Conservation (phyloP, 2,888 invertebrate genomes). For the Nomada flava region DNA sequence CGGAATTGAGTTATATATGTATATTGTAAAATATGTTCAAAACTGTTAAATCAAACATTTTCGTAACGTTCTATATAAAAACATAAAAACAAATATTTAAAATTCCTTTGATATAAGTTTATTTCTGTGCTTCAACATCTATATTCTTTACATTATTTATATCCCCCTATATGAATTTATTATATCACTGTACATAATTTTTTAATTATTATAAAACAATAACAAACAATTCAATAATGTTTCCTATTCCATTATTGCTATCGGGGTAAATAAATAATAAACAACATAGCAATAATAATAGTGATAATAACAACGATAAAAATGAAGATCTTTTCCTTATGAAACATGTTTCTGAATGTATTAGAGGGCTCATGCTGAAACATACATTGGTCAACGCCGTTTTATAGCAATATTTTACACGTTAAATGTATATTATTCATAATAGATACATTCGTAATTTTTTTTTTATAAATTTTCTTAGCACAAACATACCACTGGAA, state of each 20-base stretch:
- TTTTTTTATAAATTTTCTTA: slow-evolving; percentile 23
- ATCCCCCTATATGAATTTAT: not conserved
- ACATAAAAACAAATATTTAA: not conserved
- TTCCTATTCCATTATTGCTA: not conserved
- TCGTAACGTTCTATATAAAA: not conserved
- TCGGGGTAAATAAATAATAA: slow-evolving; percentile 22
- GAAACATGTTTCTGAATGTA: not conserved
- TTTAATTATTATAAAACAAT: slow-evolving; percentile 21
- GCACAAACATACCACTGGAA: slow-evolving; percentile 14
- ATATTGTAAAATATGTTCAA: not conserved
- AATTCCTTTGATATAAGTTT: slow-evolving; percentile 1
- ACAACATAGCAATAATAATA: not conserved
- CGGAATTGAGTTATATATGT: not conserved
- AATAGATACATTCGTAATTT: slow-evolving; percentile 22
- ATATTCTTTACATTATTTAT: slow-evolving; percentile 12
- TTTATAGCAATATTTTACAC: slow-evolving; percentile 28
- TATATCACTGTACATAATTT: slow-evolving; percentile 9
- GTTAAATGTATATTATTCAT: slow-evolving; percentile 33
- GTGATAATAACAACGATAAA: not conserved
- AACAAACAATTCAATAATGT: not conserved
- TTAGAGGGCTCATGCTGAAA: not conserved
- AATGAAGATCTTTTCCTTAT: not conserved
- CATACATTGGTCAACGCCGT: not conserved
- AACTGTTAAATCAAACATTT: not conserved
- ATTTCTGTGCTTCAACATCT: slow-evolving; percentile 9